phyloP scores from a whole-genome alignment of 2,797 vertebrate genomes.

The Bradypus variegatus region DNA sequence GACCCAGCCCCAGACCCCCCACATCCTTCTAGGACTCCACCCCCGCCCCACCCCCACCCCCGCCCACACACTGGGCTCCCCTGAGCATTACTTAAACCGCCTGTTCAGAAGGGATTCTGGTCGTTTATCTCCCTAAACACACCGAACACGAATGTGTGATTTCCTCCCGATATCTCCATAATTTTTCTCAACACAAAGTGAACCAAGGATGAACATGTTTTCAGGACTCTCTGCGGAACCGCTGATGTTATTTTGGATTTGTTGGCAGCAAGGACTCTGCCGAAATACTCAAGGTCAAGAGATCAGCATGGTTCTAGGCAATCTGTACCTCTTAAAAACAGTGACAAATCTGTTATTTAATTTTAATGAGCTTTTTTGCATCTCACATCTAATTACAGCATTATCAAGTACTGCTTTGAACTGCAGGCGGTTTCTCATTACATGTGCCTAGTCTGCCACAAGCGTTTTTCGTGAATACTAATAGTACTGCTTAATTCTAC shows the following conservation, averaged over 20 bases:
- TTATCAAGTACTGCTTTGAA: slow-evolving; percentile 80
- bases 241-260: neutral
- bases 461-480: slow-evolving; percentile 78
- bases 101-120: neutral
- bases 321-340: slow-evolving; percentile 79
- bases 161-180: neutral
- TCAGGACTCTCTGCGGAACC: slow-evolving; percentile 31
- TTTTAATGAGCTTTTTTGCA: slow-evolving; percentile 83
- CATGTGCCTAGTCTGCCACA: slow-evolving; percentile 72
- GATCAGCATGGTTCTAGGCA: slow-evolving; percentile 75
- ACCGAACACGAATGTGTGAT: neutral
- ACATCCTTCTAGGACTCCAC: rapidly evolving
- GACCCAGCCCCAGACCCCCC: neutral
- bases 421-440: slow-evolving; percentile 81
- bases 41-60: neutral
- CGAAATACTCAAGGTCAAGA: slow-evolving; percentile 79
- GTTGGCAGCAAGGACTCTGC: slow-evolving; percentile 60
- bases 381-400: slow-evolving; percentile 82
- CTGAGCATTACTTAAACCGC: rapidly evolving
- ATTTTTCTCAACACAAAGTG: slow-evolving; percentile 32
- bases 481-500: slow-evolving; percentile 68
- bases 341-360: slow-evolving; percentile 83
- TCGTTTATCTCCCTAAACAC: neutral
- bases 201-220: neutral
- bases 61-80: neutral